Evolutionary conservation across 2,888 invertebrate genomes (phyloP), one percentile per base, ranked within the genome.

Genomic region (Creontiades dilutus): DNA sequence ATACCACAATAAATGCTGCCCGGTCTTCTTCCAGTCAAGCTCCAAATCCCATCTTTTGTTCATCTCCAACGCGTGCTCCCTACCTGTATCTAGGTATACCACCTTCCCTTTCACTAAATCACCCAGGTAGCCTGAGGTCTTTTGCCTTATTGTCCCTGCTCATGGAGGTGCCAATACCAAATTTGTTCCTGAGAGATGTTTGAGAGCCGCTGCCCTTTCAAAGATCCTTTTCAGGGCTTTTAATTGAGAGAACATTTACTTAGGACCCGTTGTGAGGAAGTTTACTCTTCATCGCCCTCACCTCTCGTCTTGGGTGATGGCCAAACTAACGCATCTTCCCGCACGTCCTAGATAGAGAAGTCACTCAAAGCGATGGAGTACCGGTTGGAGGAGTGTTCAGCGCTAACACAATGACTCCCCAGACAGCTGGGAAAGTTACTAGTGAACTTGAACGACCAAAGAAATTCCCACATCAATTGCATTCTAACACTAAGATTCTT

Each of bases 161-260:
- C 78, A 19, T 16, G 46, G 46, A 78, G 78, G 78, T 78, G 78
- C 78, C 78, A 78, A 78, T 78, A 47, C 78, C 78, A 78, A 78
- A 78, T 78, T 78, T 78, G 78, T 78, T 46, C 78, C 78, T n/a
- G 47, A 47, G 47, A 46, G 46, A 16, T 47, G 78, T 68, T 68
- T 68, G 68, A 68, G 13, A 68, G 68, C 68, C 46, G 78, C 78
- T n/a, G 5, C 46, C 47, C 47, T 78, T 78, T 78, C 46, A 78
- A 78, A 78, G 47, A 19, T 16, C 46, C 78, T 47, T 78, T 46
- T 78, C n/a, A 78, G 19, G 47, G 78, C 78, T 78, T 46, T 47
- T 78, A 78, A 78, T 78, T 78, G 78, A 78, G 78, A 78, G 78
- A 78, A 46, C 78, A 78, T 78, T 78, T 78, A 78, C 78, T 78